A percentile compares a stretch with the other conserved stretches of the same genome.
Conservation (phyloP, 1,140 invertebrate species). For the Coptotermes formosanus region DNA sequence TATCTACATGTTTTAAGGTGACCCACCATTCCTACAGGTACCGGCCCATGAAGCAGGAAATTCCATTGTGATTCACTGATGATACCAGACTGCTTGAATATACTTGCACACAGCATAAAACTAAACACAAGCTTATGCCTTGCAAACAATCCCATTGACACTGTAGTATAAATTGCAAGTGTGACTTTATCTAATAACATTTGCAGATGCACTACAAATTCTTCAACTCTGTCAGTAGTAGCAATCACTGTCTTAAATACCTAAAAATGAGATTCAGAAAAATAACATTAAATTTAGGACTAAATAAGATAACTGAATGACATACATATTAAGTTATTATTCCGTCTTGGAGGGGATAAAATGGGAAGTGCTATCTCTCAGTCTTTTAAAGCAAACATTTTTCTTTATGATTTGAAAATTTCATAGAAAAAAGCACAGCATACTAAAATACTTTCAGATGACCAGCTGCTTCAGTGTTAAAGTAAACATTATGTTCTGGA, state of each 20-base stretch:
- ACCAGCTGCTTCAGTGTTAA: too few relatives aligned
- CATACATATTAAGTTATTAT: too few relatives aligned
- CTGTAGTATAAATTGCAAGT: constrained; percentile 77
- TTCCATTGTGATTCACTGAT: constrained; percentile 65
- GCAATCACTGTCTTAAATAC: constrained; percentile 74
- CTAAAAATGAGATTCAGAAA: constrained; percentile 44
- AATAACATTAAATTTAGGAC: not conserved
- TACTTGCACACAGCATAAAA: constrained; percentile 76
- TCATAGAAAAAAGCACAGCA: too few relatives aligned
- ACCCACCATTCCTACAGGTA: constrained; percentile 25
- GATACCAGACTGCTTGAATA: constrained; percentile 60
- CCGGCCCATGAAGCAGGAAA: constrained; percentile 70
- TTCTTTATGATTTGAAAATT: too few relatives aligned
- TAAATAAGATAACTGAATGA: not conserved
- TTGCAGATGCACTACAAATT: constrained; percentile 61
- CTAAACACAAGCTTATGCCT: constrained; percentile 87
- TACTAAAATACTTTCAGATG: too few relatives aligned
- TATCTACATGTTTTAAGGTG: too few relatives aligned
- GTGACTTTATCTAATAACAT: constrained; percentile 75
- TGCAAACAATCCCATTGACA: constrained; percentile 65
- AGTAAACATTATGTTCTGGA: too few relatives aligned
- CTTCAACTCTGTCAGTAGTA: constrained; percentile 62
- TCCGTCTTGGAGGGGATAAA: too few relatives aligned
- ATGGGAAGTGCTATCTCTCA: too few relatives aligned
- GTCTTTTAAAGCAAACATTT: too few relatives aligned